Base-by-base conservation (phyloP, 2,797 vertebrate species). In the Catamblyrhynchus diadema region DNA sequence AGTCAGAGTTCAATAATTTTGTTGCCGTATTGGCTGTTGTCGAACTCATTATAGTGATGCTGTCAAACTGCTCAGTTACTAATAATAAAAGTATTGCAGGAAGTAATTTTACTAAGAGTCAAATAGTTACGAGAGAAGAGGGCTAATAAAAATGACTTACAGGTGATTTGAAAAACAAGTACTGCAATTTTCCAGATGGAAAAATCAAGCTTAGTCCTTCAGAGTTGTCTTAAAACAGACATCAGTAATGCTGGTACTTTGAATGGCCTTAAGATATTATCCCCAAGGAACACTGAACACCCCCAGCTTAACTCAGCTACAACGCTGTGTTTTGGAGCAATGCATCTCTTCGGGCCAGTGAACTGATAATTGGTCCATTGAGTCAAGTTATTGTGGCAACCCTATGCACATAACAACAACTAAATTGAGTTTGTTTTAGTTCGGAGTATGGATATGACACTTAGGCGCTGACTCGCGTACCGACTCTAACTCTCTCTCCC, bases 321-420 rank as follows among this genome's bases (percentile, higher is more conserved):
- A 77, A 24, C 0, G 15, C 91, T 89, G 85, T 28, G 88, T 71
- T 92, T 72, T 37, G 82, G 67, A 93, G 81, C 33, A 9, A 42
- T 12, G 33, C 83, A 10, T 78, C 60, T 48, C 93, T 78, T 83
- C 11, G 16, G 96, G 96, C 94, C 93, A 15, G 44, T 4, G 85
- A 94, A 77, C 54, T 44, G 70, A 33, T 30, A 12, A 65, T 33
- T 16, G 69, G 61, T 78, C 93, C 62, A 3, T 57, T 45, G 51
- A 71, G 87, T 48, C 79, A 57, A 30, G 96, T 94, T 99, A 99
- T 99, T 99, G 98, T 99, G 99, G 99, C 99, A 99, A 99, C 99
- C 99, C 98, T 99, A 99, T 98, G 96, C 96, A 98, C 98, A 98
- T 98, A 98, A 98, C 98, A 98, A 98, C 98, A 97, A 98, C 98